Percentiles rank a stretch among this genome's conserved stretches.
Evolutionary conservation across 2,888 invertebrate species (phyloP).

Genomic region (Dicycla oo): DNA sequence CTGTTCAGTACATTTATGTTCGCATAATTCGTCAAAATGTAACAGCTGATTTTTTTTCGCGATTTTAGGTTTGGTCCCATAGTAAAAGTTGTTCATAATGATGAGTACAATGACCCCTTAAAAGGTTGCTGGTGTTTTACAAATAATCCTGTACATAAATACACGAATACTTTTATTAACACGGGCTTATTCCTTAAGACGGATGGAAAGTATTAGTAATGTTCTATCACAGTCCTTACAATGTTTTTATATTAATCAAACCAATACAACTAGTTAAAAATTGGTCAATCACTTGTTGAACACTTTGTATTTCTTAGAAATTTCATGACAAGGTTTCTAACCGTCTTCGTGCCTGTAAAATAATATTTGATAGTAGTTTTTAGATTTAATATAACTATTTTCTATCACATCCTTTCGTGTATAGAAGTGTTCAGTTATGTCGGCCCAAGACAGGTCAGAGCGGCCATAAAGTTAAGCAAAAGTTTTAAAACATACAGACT

Average conservation of each 20-base stretch:
- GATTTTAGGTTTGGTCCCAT: no score
- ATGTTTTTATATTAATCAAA: conserved; percentile 44
- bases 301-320: conserved; percentile 48
- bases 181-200: conserved; percentile 47
- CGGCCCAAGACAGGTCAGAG: not conserved
- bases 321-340: conserved; percentile 16
- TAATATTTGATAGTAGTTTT: conserved; percentile 3
- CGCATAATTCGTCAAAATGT: no score
- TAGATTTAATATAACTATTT: not conserved
- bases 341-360: conserved; percentile 15
- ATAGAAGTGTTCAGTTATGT: conserved; percentile 1
- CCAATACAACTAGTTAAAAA: conserved; percentile 57
- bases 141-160: no score
- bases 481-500: conserved; percentile 21
- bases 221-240: conserved; percentile 76
- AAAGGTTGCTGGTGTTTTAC: no score
- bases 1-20: no score
- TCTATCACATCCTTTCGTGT: conserved; percentile 1
- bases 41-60: no score
- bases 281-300: conserved; percentile 51
- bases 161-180: conserved; percentile 27
- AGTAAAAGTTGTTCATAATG: no score
- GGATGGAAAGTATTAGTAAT: conserved; percentile 72
- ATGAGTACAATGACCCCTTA: no score
- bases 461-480: conserved; percentile 2